A percentile compares a stretch with the other conserved stretches of the same genome.
Evolutionary conservation across 2,888 invertebrate species (phyloP).

Genomic region (Torymus aiolomorphi): DNA sequence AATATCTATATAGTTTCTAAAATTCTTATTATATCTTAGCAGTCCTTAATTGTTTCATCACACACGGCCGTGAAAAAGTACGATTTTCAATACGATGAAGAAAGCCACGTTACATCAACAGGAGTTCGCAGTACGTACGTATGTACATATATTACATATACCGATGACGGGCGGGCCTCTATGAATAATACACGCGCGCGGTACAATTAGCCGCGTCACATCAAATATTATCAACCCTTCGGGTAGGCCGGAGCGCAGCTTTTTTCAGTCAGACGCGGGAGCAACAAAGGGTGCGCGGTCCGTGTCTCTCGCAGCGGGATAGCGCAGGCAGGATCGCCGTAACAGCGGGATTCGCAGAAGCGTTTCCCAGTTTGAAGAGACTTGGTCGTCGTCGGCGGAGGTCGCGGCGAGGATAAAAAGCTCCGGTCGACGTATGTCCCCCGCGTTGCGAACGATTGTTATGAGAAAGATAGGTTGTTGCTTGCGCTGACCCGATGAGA

Average conservation of each 20-base stretch:
- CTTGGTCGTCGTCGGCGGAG: background rate
- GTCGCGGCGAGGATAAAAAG: constrained; percentile 12
- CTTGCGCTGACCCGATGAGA: constrained; percentile 1
- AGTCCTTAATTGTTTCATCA: too few species aligned
- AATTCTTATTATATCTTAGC: too few species aligned
- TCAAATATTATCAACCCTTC: constrained; percentile 75
- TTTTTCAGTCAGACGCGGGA: constrained; percentile 9
- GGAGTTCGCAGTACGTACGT: too few species aligned
- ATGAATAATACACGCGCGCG: constrained; percentile 73
- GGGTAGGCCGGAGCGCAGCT: constrained; percentile 63
- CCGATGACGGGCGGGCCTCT: constrained; percentile 56
- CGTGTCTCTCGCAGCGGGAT: constrained; percentile 27
- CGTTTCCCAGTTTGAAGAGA: constrained; percentile 32
- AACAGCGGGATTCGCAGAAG: background rate
- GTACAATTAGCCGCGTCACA: constrained; percentile 73
- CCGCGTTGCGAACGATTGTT: constrained; percentile 21
- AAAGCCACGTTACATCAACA: too few species aligned
- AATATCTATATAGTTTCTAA: too few species aligned
- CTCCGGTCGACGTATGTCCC: constrained; percentile 2
- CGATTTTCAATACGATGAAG: too few species aligned
- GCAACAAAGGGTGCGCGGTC: background rate
- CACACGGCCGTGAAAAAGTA: too few species aligned
- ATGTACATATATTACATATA: too few species aligned
- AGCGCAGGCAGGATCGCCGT: constrained; percentile 6
- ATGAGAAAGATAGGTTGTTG: constrained; percentile 4